Conservation (phyloP, 2,797 vertebrate genomes). For the Hirundo rustica region DNA sequence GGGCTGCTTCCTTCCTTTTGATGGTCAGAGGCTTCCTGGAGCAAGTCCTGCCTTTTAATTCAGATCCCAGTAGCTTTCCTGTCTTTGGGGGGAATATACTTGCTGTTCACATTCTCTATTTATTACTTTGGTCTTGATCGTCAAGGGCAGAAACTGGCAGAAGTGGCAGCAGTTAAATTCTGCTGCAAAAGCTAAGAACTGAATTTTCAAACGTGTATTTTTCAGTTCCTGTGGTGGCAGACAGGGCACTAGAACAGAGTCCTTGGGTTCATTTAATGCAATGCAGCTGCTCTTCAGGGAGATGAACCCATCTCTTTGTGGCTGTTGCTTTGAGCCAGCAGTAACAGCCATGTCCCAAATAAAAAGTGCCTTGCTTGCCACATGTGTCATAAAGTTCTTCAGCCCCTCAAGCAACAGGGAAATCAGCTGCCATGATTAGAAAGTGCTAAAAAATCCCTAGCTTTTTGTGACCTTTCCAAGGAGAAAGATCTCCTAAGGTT, state of each 20-base stretch:
- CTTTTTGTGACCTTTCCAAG: background rate
- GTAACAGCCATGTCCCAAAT: background rate
- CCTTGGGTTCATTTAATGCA: background rate
- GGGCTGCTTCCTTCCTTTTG: fast-evolving
- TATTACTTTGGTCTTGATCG: background rate
- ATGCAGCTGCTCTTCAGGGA: background rate
- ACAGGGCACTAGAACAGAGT: background rate
- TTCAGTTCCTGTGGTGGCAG: background rate
- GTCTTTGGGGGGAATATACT: too few relatives aligned
- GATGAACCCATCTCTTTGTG: background rate
- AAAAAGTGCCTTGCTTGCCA: background rate
- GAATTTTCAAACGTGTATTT: background rate
- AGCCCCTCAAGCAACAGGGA: background rate
- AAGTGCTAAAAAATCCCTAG: background rate
- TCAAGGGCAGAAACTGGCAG: background rate
- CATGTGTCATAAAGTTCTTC: background rate
- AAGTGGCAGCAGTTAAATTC: background rate
- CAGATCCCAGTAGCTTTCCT: background rate
- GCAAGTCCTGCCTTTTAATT: background rate
- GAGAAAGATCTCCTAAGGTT: background rate
- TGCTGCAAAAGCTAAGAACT: background rate
- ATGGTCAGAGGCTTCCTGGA: background rate
- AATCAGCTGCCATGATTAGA: background rate
- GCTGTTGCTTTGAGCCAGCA: background rate
- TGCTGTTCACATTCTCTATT: background rate